These are phyloP conservation scores for Campaea margaritaria DNA, from an alignment of 2,888 invertebrate species.

Conservation along the genomic window DNA sequence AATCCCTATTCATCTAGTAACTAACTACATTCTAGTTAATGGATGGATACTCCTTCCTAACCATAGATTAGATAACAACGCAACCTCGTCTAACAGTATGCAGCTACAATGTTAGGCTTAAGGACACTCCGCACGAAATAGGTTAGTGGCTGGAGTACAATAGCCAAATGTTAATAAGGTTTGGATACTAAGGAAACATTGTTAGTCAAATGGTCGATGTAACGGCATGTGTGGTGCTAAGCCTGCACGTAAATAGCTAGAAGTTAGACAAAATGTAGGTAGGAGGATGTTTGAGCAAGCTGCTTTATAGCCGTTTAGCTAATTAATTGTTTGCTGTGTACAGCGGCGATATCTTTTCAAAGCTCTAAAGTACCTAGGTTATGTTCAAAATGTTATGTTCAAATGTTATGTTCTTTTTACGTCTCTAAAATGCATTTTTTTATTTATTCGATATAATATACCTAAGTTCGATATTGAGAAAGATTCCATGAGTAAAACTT, in stretches of 20 bases:
- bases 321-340: neutral
- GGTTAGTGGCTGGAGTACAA: constrained; percentile 30
- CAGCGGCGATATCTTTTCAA: no score
- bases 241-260: constrained; percentile 1
- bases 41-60: neutral
- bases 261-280: constrained; percentile 3
- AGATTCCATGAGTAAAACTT: no score
- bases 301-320: neutral
- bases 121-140: constrained; percentile 33
- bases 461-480: no score
- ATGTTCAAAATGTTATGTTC: no score
- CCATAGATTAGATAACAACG: constrained; percentile 21
- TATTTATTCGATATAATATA: no score
- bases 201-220: constrained; percentile 26
- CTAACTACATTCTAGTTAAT: no score
- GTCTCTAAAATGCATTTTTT: no score
- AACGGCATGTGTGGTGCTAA: constrained; percentile 22
- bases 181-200: constrained; percentile 37
- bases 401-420: no score
- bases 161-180: constrained; percentile 37
- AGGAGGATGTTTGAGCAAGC: neutral
- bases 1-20: no score
- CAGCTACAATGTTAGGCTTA: constrained; percentile 22
- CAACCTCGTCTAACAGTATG: neutral
- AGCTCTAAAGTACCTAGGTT: no score